Evolutionary conservation across 2,888 invertebrate genomes (phyloP).

Genomic region (Eilema depressum): DNA sequence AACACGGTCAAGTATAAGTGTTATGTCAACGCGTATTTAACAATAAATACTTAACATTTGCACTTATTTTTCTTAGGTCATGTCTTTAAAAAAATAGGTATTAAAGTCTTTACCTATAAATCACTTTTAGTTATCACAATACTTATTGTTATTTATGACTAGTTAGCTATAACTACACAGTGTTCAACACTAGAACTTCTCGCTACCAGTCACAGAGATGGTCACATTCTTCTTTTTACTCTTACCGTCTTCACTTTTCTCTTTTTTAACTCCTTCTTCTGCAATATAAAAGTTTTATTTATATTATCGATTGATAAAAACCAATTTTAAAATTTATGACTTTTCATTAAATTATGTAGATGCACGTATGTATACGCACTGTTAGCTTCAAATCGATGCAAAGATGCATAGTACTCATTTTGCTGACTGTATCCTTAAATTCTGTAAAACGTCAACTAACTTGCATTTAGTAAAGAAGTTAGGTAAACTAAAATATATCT

Average conservation of each 20-base stretch:
- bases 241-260: slow-evolving; percentile 29
- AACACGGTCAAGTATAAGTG: not conserved
- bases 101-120: slow-evolving; percentile 9
- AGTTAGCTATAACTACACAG: slow-evolving; percentile 24
- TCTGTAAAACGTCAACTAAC: too few relatives aligned
- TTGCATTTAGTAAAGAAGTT: too few relatives aligned
- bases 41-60: slow-evolving; percentile 8
- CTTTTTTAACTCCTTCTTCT: slow-evolving; percentile 33
- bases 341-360: too few relatives aligned
- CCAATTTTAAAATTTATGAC: too few relatives aligned
- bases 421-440: too few relatives aligned
- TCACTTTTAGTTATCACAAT: slow-evolving; percentile 21
- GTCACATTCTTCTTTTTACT: slow-evolving; percentile 37
- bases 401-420: too few relatives aligned
- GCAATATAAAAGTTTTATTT: not conserved
- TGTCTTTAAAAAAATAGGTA: not conserved
- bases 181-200: slow-evolving; percentile 36
- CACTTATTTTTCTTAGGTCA: not conserved
- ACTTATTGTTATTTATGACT: slow-evolving; percentile 40
- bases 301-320: too few relatives aligned
- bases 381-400: too few relatives aligned
- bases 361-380: too few relatives aligned
- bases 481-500: slow-evolving; percentile 23
- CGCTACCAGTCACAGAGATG: slow-evolving; percentile 26
- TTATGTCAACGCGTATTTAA: not conserved